Base-by-base conservation (phyloP, 2,113 vertebrate genomes). In the Malaclemys terrapin region DNA sequence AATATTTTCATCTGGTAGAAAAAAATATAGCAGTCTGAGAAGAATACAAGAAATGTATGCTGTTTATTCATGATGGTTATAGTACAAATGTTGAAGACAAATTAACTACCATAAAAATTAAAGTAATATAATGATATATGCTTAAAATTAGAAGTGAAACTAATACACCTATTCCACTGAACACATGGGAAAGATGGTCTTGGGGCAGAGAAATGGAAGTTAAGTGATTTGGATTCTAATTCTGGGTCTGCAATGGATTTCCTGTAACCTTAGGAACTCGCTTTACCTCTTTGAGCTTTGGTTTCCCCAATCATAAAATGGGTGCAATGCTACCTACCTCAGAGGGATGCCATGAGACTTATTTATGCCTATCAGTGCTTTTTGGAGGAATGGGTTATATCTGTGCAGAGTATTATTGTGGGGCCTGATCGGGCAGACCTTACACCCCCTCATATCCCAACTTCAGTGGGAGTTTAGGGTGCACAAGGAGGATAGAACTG, bases 41-140 rank as follows among this genome's bases (percentile, higher is more conserved):
- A 85, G 47, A 93, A 90, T 85, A 92, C 8, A 2, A 79, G 85
- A 42, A 0, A 0, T 4, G 4, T 29, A 53, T 87, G n/a, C 38
- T 20, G 81, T 95, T 91, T 93, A 54, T 49, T 85, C 20, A 38
- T 35, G 1, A 2, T 12, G 85, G n/a, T 24, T 42, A 65, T 25
- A 87, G 9, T 56, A 10, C 29, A 87, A 87, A 87, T 45, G 6
- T 24, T 75, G 19, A 13, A 87, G 8, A 25, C 38, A 17, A 76
- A 47, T 3, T 50, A 90, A 78, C 35, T 82, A 53, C 38, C 4
- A 2, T 45, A 85, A 47, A 27, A 59, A 50, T 0, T 1, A 80
- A 80, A 80, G 56, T 27, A 10, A 57, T 57, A 3, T 38, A 90
- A 72, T 49, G 81, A 72, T 4, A 45, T n/a, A 29, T 1, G 29